Percentiles rank a stretch among this genome's conserved stretches.
phyloP scores from a whole-genome alignment of 2,888 invertebrate species.

The Pocota personata region DNA sequence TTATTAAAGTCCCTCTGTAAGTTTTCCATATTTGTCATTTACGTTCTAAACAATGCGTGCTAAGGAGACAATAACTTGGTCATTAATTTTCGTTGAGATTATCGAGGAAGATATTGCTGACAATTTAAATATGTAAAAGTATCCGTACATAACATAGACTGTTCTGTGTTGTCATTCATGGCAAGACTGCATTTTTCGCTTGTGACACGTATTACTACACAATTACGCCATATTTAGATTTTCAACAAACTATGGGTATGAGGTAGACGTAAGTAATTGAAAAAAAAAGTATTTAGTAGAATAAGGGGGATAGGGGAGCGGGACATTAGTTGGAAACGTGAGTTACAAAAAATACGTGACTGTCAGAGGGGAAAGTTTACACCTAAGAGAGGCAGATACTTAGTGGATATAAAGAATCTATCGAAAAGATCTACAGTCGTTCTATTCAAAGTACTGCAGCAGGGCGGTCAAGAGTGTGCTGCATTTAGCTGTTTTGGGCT shows the following conservation, averaged over 20 bases:
- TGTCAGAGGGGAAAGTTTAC: no score
- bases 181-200: constrained; percentile 40
- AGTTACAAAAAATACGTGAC: no score
- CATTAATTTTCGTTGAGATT: constrained; percentile 15
- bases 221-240: constrained; percentile 20
- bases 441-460: no score
- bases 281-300: background rate
- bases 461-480: no score
- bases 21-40: constrained; percentile 40
- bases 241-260: background rate
- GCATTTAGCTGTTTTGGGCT: no score
- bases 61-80: constrained; percentile 17
- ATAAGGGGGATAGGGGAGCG: no score
- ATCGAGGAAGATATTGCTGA: background rate
- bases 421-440: no score
- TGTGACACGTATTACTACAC: constrained; percentile 22
- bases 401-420: no score
- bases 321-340: no score
- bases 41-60: constrained; percentile 13
- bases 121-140: background rate
- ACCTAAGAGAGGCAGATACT: no score
- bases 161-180: constrained; percentile 2
- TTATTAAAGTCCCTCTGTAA: background rate
- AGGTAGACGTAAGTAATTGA: background rate
- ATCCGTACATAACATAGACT: background rate